These are phyloP conservation scores for Leptarthrus brevirostris DNA, from an alignment of 2,888 invertebrate species.

Conservation along the genomic window DNA sequence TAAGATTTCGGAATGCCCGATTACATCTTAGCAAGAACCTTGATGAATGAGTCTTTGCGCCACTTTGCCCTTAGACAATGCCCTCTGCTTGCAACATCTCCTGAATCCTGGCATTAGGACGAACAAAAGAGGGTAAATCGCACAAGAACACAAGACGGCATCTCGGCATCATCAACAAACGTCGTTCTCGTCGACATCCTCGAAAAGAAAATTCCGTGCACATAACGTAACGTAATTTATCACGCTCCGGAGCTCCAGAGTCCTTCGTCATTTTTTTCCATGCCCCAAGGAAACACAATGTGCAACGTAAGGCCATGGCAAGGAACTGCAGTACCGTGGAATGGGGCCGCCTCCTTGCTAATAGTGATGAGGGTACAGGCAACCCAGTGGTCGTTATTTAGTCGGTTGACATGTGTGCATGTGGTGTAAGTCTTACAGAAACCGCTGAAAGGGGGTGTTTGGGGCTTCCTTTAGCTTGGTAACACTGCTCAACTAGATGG, in stretches of 20 bases:
- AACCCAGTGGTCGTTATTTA: conserved; percentile 47
- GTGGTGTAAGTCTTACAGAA: conserved; percentile 41
- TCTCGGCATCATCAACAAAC: conserved; percentile 48
- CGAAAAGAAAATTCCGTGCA: conserved; percentile 53
- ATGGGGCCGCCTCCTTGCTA: conserved; percentile 49
- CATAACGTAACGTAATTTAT: conserved; percentile 55
- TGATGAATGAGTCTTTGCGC: conserved; percentile 47
- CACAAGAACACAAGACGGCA: conserved; percentile 47
- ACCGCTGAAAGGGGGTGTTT: conserved; percentile 10
- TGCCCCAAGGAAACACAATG: conserved; percentile 53
- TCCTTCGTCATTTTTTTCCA: conserved; percentile 52
- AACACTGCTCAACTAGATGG: conserved; percentile 33
- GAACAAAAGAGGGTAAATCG: conserved; percentile 45
- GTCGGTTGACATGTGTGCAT: conserved; percentile 47
- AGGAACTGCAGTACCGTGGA: conserved; percentile 44
- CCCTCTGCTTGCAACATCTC: conserved; percentile 24
- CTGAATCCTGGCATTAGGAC: conserved; percentile 30
- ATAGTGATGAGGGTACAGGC: conserved; percentile 43
- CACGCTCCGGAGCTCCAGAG: conserved; percentile 54
- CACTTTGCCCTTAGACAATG: conserved; percentile 47
- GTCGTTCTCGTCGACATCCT: conserved; percentile 47
- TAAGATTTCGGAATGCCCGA: conserved; percentile 37
- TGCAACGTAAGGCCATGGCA: conserved; percentile 53
- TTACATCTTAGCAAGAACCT: conserved; percentile 45
- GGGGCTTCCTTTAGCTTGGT: neutral